Conservation (phyloP, 2,113 vertebrate species). For the Protobothrops flavoviridis region DNA sequence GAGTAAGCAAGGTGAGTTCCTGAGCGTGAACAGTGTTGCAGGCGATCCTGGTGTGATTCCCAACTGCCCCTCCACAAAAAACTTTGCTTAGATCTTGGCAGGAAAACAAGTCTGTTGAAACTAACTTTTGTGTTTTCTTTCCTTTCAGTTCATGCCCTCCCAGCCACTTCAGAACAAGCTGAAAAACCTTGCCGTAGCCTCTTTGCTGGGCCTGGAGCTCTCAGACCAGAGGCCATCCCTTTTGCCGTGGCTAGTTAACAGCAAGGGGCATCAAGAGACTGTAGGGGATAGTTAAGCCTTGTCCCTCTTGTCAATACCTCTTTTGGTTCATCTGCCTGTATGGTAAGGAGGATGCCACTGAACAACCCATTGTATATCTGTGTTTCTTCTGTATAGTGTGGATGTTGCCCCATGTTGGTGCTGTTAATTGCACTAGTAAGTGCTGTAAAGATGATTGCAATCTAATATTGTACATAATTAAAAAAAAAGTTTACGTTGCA, state of each 20-base stretch:
- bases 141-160: conserved; percentile 79
- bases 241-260: conserved; percentile 47
- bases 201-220: conserved; percentile 77
- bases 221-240: conserved; percentile 77
- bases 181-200: conserved; percentile 76
- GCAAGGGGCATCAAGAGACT: background rate
- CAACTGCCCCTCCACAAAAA: background rate
- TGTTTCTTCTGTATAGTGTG: background rate
- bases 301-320: too few species aligned
- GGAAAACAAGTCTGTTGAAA: background rate
- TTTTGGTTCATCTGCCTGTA: too few species aligned
- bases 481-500: background rate
- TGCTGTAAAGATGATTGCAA: conserved; percentile 59
- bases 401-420: conserved; percentile 2
- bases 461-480: conserved; percentile 68
- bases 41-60: fast-evolving
- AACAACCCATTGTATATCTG: background rate
- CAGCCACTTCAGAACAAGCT: conserved; percentile 73
- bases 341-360: background rate
- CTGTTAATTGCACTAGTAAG: conserved; percentile 19
- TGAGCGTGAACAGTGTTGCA: background rate
- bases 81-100: background rate
- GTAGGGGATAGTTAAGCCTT: background rate
- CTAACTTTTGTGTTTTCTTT: background rate
- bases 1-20: conserved; percentile 80